phyloP scores from a whole-genome alignment of 2,113 vertebrate species.

The Bos indicus region DNA sequence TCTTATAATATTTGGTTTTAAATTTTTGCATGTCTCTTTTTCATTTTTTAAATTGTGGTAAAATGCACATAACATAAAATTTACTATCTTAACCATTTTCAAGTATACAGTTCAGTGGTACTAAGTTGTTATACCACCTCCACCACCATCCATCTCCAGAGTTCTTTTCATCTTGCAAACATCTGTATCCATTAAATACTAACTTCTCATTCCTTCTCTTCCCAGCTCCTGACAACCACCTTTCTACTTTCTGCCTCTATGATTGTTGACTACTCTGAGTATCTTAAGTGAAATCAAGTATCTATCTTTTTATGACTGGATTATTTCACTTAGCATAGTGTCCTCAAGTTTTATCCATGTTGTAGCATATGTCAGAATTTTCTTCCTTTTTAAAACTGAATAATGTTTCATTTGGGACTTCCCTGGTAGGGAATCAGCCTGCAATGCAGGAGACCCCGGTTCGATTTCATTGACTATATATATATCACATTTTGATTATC shows the following conservation, averaged over 20 bases:
- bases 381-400: background rate
- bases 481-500: background rate
- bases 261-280: background rate
- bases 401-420: background rate
- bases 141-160: background rate
- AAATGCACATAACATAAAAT: background rate
- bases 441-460: background rate
- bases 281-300: background rate
- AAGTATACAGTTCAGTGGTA: background rate
- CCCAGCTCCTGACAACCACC: background rate
- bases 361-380: background rate
- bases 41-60: background rate
- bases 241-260: background rate
- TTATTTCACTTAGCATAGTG: background rate
- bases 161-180: background rate
- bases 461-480: background rate
- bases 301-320: background rate
- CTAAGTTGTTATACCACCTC: background rate
- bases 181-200: background rate
- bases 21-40: background rate
- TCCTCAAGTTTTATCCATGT: background rate
- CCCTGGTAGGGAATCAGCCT: background rate
- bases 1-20: conserved; percentile 2
- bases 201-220: background rate
- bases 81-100: background rate